These are phyloP conservation scores for Callimorpha dominula DNA, from an alignment of 2,888 invertebrate species.

Conservation along the genomic window DNA sequence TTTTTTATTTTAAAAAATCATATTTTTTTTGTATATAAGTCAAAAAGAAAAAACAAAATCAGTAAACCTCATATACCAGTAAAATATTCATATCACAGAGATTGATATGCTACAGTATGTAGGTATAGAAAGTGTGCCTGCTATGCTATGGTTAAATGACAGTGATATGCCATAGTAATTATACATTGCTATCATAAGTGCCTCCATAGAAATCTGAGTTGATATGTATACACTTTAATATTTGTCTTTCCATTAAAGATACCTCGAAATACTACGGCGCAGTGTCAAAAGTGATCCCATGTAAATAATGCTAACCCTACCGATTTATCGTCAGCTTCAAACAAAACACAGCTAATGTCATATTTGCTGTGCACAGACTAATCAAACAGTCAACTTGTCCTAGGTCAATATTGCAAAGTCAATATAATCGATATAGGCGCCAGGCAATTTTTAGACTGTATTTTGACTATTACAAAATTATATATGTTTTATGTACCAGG, in stretches of 20 bases:
- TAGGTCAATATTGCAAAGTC: slow-evolving; percentile 62
- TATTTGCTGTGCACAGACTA: slow-evolving; percentile 62
- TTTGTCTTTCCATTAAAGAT: slow-evolving; percentile 76
- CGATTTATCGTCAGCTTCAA: slow-evolving; percentile 79
- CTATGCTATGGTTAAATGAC: too few relatives aligned
- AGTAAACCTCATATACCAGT: too few relatives aligned
- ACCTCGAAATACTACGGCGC: slow-evolving; percentile 73
- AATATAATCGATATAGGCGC: slow-evolving; percentile 45
- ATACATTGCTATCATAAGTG: neutral
- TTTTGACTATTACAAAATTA: neutral
- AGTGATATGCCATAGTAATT: too few relatives aligned
- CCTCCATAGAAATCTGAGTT: neutral
- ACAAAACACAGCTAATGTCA: slow-evolving; percentile 61
- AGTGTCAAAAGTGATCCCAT: slow-evolving; percentile 68
- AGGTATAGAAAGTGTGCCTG: too few relatives aligned
- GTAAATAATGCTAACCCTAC: slow-evolving; percentile 75
- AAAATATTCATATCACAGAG: too few relatives aligned
- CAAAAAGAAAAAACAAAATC: too few relatives aligned
- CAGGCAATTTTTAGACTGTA: slow-evolving; percentile 13
- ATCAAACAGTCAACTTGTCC: slow-evolving; percentile 63
- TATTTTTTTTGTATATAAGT: too few relatives aligned
- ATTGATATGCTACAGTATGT: too few relatives aligned
- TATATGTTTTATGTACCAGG: neutral
- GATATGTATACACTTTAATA: slow-evolving; percentile 34
- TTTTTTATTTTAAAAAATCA: too few relatives aligned